These are phyloP conservation scores for Dendronephthya gigantea DNA, from an alignment of 64 coral and sea anemone species.

Conservation along the genomic window DNA sequence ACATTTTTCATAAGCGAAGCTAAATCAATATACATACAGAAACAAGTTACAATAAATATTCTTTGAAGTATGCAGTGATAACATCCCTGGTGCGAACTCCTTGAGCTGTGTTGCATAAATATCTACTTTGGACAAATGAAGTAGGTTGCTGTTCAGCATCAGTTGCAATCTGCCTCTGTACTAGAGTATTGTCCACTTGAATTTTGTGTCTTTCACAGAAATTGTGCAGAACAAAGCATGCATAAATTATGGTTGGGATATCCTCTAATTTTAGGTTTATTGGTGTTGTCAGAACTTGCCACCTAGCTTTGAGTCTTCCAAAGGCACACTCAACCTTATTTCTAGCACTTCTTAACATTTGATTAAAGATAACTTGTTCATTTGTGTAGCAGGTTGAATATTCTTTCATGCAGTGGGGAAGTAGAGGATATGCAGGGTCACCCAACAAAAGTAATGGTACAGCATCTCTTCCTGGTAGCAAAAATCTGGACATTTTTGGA, in stretches of 20 bases:
- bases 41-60: background rate
- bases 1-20: background rate
- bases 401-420: slow-evolving; percentile 31
- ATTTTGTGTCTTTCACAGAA: slow-evolving; percentile 9
- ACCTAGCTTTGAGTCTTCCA: background rate
- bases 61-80: slow-evolving; percentile 4
- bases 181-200: background rate
- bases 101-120: background rate
- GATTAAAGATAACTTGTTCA: slow-evolving; percentile 4
- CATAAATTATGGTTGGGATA: background rate
- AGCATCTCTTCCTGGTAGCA: slow-evolving; percentile 21
- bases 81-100: background rate
- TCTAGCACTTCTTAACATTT: slow-evolving; percentile 18
- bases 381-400: slow-evolving; percentile 13
- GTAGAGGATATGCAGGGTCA: slow-evolving; percentile 27
- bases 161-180: background rate
- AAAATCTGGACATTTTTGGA: slow-evolving; percentile 2
- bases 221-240: background rate
- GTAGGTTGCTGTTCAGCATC: background rate
- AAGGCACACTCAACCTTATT: slow-evolving; percentile 12
- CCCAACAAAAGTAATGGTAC: slow-evolving; percentile 25
- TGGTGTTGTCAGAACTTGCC: slow-evolving; percentile 4
- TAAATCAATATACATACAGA: background rate
- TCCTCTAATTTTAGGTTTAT: background rate
- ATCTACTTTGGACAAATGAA: background rate